Evolutionary conservation across 2,113 vertebrate genomes (phyloP).

Genomic region (Capreolus pygargus): DNA sequence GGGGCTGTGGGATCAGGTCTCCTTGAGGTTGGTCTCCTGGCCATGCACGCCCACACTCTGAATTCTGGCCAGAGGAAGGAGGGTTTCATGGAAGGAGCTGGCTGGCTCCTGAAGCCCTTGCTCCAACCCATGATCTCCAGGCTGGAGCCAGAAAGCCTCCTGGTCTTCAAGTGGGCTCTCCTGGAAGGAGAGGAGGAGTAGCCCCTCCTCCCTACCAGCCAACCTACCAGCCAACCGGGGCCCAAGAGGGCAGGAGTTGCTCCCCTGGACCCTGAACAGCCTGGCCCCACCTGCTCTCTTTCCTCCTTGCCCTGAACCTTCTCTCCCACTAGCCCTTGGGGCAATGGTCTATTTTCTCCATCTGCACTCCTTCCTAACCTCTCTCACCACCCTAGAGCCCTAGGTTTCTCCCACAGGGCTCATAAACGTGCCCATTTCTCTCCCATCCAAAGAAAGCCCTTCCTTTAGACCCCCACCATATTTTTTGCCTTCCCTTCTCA

Average conservation of each 20-base stretch:
- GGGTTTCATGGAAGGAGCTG: background rate
- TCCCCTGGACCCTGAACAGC: background rate
- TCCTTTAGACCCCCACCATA: constrained; percentile 2
- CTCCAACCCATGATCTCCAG: background rate
- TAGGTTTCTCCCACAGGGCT: background rate
- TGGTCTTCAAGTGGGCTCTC: background rate
- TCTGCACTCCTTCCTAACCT: background rate
- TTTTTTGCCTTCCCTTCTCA: constrained; percentile 38
- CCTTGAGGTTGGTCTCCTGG: background rate
- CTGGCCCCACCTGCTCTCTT: background rate
- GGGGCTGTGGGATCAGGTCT: background rate
- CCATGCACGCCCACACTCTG: background rate
- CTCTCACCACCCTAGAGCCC: background rate
- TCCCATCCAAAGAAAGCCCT: background rate
- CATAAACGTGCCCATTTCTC: background rate
- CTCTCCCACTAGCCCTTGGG: background rate
- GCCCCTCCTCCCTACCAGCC: background rate
- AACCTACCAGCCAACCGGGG: background rate
- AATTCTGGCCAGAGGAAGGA: background rate
- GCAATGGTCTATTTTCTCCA: background rate
- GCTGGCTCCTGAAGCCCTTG: background rate
- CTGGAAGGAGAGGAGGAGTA: background rate
- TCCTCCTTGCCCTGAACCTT: background rate
- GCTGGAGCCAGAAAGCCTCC: background rate
- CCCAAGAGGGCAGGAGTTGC: background rate